Percentiles rank a stretch among this genome's conserved stretches.
Conservation (phyloP, 2,113 vertebrate genomes). For the Rhegmatorhina hoffmannsi region DNA sequence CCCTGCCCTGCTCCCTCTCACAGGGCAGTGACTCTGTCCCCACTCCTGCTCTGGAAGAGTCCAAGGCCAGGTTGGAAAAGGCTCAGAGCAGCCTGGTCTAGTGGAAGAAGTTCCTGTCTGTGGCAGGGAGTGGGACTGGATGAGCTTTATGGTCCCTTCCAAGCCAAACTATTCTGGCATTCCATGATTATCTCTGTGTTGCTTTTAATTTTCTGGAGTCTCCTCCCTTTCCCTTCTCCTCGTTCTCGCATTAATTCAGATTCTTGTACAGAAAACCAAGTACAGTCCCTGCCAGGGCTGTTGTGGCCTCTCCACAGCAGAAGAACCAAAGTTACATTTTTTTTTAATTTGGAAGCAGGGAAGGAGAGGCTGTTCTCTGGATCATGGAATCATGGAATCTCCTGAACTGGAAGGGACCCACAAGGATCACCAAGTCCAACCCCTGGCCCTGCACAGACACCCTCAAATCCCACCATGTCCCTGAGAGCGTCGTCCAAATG, state of each 20-base stretch:
- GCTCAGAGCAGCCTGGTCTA: background rate
- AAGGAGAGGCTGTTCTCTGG: background rate
- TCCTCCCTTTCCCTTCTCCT: background rate
- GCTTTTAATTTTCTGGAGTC: background rate
- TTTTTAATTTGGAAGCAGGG: background rate
- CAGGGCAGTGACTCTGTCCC: background rate
- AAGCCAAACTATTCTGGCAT: background rate
- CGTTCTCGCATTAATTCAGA: background rate
- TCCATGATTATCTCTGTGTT: background rate
- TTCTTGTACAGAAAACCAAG: background rate
- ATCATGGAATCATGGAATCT: background rate
- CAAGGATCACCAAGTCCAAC: rapidly evolving
- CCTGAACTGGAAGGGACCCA: too few species aligned
- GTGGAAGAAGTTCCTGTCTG: background rate
- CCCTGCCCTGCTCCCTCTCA: background rate
- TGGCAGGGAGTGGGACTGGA: background rate
- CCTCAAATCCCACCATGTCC: background rate
- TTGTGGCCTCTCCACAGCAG: background rate
- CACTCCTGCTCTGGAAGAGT: background rate
- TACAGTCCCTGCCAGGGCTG: background rate
- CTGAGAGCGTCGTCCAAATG: rapidly evolving
- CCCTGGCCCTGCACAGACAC: background rate
- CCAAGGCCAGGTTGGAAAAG: background rate
- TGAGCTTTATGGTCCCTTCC: background rate
- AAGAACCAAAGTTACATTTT: background rate